Base-by-base conservation (phyloP, 92 coral and sea anemone genomes). In the Chrysogorgia sp. region DNA sequence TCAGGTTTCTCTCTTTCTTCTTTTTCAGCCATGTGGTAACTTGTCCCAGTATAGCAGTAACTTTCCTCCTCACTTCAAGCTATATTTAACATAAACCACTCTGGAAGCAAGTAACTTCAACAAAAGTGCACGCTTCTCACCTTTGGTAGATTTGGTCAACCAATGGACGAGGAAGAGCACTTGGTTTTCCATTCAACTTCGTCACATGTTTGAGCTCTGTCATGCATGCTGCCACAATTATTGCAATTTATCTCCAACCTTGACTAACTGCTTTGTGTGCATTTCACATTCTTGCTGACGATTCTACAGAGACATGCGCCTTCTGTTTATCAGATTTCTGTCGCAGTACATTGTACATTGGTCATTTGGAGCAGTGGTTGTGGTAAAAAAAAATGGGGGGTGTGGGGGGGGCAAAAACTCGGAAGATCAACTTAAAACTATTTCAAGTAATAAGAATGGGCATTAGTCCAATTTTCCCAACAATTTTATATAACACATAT, bases 91-190 rank as follows among this genome's bases (percentile, higher is more conserved):
- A n/a, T n/a, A n/a, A 1, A 68, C 75, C 75, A 68, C 75, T 24
- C 28, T 68, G 34, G 75, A 7, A 45, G 75, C 77, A 89, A 93
- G 81, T 84, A 88, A 34, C 85, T 93, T 22, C 96, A 93, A 91
- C 92, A 81, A 40, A 45, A 66, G 30, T n/a, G n/a, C n/a, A 34
- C 72, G 57, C 34, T 48, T 43, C 19, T 68, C 58, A 43, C 26
- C 13, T 31, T n/a, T 68, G 40, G 58, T 1, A 34, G 75, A 57
- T 40, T 31, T 68, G 20, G 20, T 14, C 31, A 68, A 68, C 7
- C 40, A n/a, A n/a, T n/a, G n/a, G 25, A 30, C 37, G 19, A 24
- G 75, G 75, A 43, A 68, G 75, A 40, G 43, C 14, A n/a, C n/a
- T n/a, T n/a, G n/a, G 75, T 55, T 1, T 67, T 24, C 1, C 31